Conservation (phyloP, 1,140 invertebrate species). For the Metaphire vulgaris region DNA sequence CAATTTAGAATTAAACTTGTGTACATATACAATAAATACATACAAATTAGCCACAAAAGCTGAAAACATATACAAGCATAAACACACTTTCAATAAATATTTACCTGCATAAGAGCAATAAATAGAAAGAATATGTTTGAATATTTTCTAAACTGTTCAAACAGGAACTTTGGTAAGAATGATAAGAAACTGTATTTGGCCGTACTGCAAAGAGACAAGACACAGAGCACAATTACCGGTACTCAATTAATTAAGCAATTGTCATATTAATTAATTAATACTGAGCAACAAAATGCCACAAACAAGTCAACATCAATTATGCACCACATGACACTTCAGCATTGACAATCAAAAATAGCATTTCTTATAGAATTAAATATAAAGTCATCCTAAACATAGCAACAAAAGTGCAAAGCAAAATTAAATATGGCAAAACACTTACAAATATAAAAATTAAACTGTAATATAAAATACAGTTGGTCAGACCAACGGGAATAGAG, state of each 20-base stretch:
- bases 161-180: conserved; percentile 91
- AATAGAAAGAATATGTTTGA: conserved; percentile 98
- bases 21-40: neutral
- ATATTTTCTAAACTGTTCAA: conserved; percentile 95
- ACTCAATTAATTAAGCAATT: too few relatives aligned
- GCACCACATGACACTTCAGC: too few relatives aligned
- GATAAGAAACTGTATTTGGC: conserved; percentile 92
- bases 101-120: conserved; percentile 68
- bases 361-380: too few relatives aligned
- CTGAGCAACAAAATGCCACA: neutral
- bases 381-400: too few relatives aligned
- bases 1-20: neutral
- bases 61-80: neutral
- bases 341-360: too few relatives aligned
- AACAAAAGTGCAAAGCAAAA: too few relatives aligned
- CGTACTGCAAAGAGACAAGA: conserved; percentile 56
- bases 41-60: neutral
- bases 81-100: conserved; percentile 1
- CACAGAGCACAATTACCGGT: neutral
- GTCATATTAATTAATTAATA: too few relatives aligned
- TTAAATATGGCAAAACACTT: too few relatives aligned
- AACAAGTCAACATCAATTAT: neutral
- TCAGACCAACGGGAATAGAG: neutral
- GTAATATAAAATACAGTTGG: neutral
- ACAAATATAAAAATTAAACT: neutral